Percentiles rank a stretch among this genome's conserved stretches.
These are phyloP conservation scores for Ferrisia virgata DNA, from an alignment of 2,888 invertebrate species.

Conservation along the genomic window DNA sequence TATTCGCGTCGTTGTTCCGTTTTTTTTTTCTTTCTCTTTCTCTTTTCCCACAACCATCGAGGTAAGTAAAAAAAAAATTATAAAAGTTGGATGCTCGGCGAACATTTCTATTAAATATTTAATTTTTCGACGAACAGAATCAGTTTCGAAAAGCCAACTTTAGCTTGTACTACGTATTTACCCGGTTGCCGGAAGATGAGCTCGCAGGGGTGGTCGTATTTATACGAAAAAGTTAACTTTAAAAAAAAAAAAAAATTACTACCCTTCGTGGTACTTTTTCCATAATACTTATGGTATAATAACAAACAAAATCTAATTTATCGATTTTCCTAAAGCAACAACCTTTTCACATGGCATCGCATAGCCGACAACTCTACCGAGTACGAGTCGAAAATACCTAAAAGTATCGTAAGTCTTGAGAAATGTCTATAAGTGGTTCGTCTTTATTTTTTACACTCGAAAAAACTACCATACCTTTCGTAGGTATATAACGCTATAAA, in stretches of 20 bases:
- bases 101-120: slow-evolving; percentile 3
- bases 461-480: too few species aligned
- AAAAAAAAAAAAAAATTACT: not conserved
- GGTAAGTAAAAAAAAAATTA: not conserved
- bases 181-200: not conserved
- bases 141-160: not conserved
- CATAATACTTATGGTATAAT: not conserved
- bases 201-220: not conserved
- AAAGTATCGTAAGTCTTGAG: not conserved
- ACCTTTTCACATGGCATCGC: not conserved
- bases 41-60: not conserved
- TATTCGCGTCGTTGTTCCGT: too few species aligned
- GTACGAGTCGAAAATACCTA: too few species aligned
- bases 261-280: not conserved
- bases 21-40: not conserved
- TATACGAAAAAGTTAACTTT: not conserved
- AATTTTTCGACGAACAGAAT: not conserved
- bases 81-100: not conserved
- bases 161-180: not conserved
- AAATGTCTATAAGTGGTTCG: not conserved
- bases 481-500: not conserved
- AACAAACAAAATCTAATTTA: slow-evolving; percentile 8
- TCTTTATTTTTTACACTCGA: too few species aligned
- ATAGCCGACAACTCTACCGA: not conserved
- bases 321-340: not conserved